phyloP scores from a whole-genome alignment of 2,113 vertebrate species.

The Tenebrosternarchus preto region DNA sequence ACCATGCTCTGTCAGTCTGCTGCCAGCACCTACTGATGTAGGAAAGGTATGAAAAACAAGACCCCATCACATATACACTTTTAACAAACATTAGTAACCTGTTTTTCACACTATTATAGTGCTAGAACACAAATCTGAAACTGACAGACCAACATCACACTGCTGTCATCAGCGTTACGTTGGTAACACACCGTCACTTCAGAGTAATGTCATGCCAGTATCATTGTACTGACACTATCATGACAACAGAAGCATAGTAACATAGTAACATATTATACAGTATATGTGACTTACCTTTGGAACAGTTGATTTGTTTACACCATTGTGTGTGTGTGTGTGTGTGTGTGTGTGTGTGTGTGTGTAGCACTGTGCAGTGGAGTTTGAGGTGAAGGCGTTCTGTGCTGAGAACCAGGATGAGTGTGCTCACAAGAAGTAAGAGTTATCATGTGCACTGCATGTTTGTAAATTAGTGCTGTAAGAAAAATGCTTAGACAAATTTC shows the following conservation, averaged over 20 bases:
- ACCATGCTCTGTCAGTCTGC: slow-evolving; percentile 88
- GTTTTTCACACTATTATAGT: neutral
- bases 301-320: too few species aligned
- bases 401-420: slow-evolving; percentile 80
- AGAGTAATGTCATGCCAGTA: too few species aligned
- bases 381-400: slow-evolving; percentile 89
- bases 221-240: neutral
- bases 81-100: neutral
- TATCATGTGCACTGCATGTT: neutral
- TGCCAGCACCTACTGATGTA: slow-evolving; percentile 82
- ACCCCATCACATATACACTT: too few species aligned
- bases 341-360: slow-evolving; percentile 36
- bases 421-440: slow-evolving; percentile 80
- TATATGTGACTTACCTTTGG: too few species aligned
- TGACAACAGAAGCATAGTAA: too few species aligned
- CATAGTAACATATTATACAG: too few species aligned
- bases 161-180: too few species aligned
- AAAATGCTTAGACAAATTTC: too few species aligned
- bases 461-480: neutral
- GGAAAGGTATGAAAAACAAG: slow-evolving; percentile 80
- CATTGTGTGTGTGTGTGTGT: neutral
- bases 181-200: too few species aligned
- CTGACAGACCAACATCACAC: too few species aligned
- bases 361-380: slow-evolving; percentile 91
- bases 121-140: neutral